These are phyloP conservation scores for Heliconius ethilla DNA, from an alignment of 2,888 invertebrate genomes.

Conservation along the genomic window DNA sequence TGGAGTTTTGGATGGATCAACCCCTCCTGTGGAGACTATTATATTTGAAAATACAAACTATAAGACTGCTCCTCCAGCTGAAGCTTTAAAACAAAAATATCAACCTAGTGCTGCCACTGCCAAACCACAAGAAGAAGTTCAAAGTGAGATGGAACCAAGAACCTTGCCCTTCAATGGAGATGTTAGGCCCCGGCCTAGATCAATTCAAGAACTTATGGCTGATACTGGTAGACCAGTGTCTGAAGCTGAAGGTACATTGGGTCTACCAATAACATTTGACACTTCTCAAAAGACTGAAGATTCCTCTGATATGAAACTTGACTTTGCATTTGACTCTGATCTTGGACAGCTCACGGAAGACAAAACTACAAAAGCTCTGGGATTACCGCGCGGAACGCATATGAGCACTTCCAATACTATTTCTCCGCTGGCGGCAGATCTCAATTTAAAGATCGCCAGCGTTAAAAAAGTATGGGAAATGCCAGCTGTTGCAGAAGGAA, in stretches of 20 bases:
- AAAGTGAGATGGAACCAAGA: constrained; percentile 76
- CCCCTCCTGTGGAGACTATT: constrained; percentile 92
- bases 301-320: constrained; percentile 93
- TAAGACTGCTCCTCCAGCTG: constrained; percentile 87
- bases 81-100: constrained; percentile 85
- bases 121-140: constrained; percentile 78
- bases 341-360: constrained; percentile 88
- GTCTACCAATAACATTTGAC: constrained; percentile 86
- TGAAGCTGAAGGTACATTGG: constrained; percentile 74
- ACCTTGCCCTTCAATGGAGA: constrained; percentile 72
- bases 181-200: constrained; percentile 69
- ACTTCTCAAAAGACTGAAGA: constrained; percentile 85
- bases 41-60: constrained; percentile 96
- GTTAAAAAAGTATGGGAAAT: constrained; percentile 96
- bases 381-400: constrained; percentile 82
- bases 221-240: constrained; percentile 64
- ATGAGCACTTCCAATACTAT: constrained; percentile 87
- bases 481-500: constrained; percentile 85
- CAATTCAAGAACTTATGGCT: constrained; percentile 75
- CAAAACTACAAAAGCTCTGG: constrained; percentile 80
- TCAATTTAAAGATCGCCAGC: constrained; percentile 96
- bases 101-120: constrained; percentile 67
- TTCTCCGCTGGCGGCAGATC: constrained; percentile 92
- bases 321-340: constrained; percentile 94
- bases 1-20: constrained; percentile 86